Percentiles rank a stretch among this genome's conserved stretches.
These are phyloP conservation scores for Luperina nickerlii DNA, from an alignment of 2,888 invertebrate species.

Conservation along the genomic window DNA sequence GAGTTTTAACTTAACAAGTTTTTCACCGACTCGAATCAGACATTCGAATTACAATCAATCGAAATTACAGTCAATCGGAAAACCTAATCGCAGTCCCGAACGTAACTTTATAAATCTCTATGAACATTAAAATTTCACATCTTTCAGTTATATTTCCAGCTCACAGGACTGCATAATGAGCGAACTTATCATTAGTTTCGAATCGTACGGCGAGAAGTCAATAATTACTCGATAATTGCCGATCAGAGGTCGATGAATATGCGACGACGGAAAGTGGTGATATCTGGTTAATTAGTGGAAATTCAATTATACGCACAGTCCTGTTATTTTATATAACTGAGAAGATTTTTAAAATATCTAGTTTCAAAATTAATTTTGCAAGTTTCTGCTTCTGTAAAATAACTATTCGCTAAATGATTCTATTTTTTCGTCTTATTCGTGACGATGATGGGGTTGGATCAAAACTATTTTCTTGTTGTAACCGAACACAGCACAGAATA, in stretches of 20 bases:
- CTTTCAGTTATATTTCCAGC: slow-evolving; percentile 39
- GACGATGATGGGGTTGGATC: too few species aligned
- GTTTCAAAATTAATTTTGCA: not conserved
- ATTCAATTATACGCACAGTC: not conserved
- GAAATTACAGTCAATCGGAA: not conserved
- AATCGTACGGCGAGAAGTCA: slow-evolving; percentile 18
- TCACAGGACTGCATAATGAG: slow-evolving; percentile 43
- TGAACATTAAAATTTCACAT: slow-evolving; percentile 11
- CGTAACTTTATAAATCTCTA: not conserved
- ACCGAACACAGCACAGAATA: not conserved
- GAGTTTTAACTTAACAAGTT: not conserved
- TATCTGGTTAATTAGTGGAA: slow-evolving; percentile 45
- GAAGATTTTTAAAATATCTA: not conserved
- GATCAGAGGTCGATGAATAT: slow-evolving; percentile 26
- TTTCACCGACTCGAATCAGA: not conserved
- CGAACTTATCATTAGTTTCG: slow-evolving; percentile 42
- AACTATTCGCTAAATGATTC: not conserved
- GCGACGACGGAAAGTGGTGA: slow-evolving; percentile 1
- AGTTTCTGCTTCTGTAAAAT: not conserved
- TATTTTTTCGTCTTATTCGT: too few species aligned
- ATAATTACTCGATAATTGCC: slow-evolving; percentile 46
- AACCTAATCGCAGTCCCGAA: not conserved
- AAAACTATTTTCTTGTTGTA: not conserved
- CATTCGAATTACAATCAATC: not conserved
- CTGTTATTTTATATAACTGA: not conserved